These are phyloP conservation scores for Tragelaphus scriptus DNA, from an alignment of 2,113 vertebrate species.

Conservation along the genomic window DNA sequence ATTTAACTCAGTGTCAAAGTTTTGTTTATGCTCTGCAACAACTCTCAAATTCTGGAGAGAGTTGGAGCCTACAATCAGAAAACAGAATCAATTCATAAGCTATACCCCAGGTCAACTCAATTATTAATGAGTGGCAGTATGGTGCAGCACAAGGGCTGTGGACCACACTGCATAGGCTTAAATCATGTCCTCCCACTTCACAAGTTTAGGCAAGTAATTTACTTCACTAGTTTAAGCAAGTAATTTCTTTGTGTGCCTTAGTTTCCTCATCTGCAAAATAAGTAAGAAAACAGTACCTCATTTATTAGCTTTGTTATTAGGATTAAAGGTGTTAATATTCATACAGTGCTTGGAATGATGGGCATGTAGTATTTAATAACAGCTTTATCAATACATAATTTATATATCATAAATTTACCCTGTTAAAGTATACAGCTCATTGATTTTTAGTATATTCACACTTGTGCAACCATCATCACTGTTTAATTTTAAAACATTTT, in stretches of 20 bases:
- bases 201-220: not conserved
- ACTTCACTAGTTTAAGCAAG: not conserved
- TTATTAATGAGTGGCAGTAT: not conserved
- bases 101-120: not conserved
- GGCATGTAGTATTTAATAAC: not conserved
- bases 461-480: not conserved
- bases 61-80: not conserved
- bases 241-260: not conserved
- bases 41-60: not conserved
- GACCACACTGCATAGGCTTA: not conserved
- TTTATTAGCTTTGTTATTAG: not conserved
- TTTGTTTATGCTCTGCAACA: not conserved
- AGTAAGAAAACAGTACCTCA: not conserved
- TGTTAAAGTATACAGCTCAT: not conserved
- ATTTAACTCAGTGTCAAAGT: slow-evolving; percentile 21
- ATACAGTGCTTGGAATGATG: not conserved
- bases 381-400: not conserved
- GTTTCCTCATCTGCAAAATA: slow-evolving; percentile 6
- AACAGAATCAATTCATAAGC: not conserved
- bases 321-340: not conserved
- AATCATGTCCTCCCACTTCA: not conserved
- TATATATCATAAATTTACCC: not conserved
- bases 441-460: not conserved
- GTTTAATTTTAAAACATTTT: slow-evolving; percentile 23
- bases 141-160: not conserved